phyloP scores from a whole-genome alignment of 2,888 invertebrate genomes.

The Drosophila sordidula region DNA sequence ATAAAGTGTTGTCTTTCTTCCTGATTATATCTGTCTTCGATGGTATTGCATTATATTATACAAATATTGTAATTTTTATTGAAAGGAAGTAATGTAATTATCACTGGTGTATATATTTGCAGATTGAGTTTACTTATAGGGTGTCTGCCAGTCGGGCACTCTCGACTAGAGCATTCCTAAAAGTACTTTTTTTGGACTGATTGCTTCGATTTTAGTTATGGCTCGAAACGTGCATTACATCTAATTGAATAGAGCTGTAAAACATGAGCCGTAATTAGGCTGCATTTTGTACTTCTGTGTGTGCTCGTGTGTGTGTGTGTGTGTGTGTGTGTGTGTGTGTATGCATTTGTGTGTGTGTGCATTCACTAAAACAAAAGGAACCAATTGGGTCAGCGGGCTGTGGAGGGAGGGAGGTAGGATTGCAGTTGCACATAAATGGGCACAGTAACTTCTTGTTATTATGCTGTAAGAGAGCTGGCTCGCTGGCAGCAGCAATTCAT shows the following conservation, averaged over 20 bases:
- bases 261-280: conserved; percentile 73
- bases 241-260: conserved; percentile 73
- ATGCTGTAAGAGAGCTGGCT: conserved; percentile 52
- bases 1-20: too few species aligned
- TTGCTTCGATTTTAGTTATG: conserved; percentile 45
- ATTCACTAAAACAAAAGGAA: conserved; percentile 36
- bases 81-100: too few species aligned
- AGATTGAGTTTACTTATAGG: not conserved
- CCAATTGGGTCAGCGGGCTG: conserved; percentile 55
- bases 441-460: conserved; percentile 71
- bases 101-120: too few species aligned
- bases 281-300: conserved; percentile 36
- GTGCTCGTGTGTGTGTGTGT: not conserved
- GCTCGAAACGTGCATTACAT: conserved; percentile 55
- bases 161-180: not conserved
- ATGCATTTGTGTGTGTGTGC: not conserved
- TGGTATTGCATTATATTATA: too few species aligned
- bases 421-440: conserved; percentile 47
- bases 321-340: conserved; percentile 6
- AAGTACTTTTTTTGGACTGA: conserved; percentile 25
- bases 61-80: too few species aligned
- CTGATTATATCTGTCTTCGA: too few species aligned
- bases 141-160: not conserved
- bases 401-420: not conserved
- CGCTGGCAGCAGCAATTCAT: conserved; percentile 60